Base-by-base conservation (phyloP, 2,113 vertebrate genomes). In the Leucopsar rothschildi region DNA sequence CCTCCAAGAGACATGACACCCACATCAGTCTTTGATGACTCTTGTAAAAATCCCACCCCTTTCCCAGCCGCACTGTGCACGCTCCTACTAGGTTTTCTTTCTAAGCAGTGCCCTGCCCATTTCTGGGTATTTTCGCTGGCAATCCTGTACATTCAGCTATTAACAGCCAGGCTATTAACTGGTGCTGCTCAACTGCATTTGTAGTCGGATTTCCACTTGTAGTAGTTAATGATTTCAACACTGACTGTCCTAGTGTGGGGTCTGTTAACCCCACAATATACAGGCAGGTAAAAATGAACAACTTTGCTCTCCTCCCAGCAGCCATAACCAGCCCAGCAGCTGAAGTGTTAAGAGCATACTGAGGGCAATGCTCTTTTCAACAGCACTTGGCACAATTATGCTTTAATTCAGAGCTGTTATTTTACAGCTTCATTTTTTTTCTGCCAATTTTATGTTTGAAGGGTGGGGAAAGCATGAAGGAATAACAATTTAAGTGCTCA, bases 351-450 rank as follows among this genome's bases (percentile, higher is more conserved):
- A 90, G 44, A 96, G 82, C 5, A 0, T 40, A 77, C 39, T 47
- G 79, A 90, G 92, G 86, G 91, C 65, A 95, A 82, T 68, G 86
- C 78, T 90, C 82, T 92, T 97, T 96, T 90, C 90, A 92, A 96
- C 47, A 86, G 76, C 91, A 81, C 57, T 97, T 94, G 87, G 92
- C 91, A 93, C 63, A 94, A 95, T 92, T 95, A 93, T 12, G 7
- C 79, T 94, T 94, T 96, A 97, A 96, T 95, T 86, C 60, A 33
- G 87, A 96, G 57, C 63, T 93, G 87, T 85, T 93, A 93, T 88
- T 97, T 96, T 95, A 93, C 52, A 87, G 89, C n/a, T 95, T 93
- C 66, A 75, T 96, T 97, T 97, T 49, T 92, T 92, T 97, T 92
- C 92, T 95, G 89, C 75, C 71, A 91, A 63, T 94, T 96, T 95